These are phyloP conservation scores for Lymantria monacha DNA, from an alignment of 2,888 invertebrate genomes.

Conservation along the genomic window DNA sequence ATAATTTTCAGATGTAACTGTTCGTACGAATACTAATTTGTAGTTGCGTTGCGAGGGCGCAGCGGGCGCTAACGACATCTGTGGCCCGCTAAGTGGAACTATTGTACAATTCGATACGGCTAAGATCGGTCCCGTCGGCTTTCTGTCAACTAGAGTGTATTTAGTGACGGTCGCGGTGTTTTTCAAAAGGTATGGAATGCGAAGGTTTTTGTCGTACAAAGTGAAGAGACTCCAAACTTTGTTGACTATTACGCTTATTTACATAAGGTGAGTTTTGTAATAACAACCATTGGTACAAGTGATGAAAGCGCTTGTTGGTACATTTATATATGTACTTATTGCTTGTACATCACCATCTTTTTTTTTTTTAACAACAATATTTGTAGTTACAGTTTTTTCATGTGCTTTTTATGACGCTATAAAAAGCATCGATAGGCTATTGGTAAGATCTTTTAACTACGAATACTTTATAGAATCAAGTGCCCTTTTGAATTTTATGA, in stretches of 20 bases:
- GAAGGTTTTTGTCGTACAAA: constrained; percentile 52
- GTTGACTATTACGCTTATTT: constrained; percentile 36
- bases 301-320: not conserved
- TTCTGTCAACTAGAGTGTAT: constrained; percentile 62
- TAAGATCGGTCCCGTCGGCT: constrained; percentile 55
- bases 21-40: constrained; percentile 49
- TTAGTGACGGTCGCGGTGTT: constrained; percentile 69
- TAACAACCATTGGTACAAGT: constrained; percentile 6
- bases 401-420: not conserved
- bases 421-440: no score
- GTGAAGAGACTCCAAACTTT: constrained; percentile 27
- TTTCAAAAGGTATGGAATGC: constrained; percentile 69
- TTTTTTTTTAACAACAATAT: not conserved
- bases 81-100: constrained; percentile 71
- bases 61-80: constrained; percentile 80
- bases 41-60: constrained; percentile 51
- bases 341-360: not conserved
- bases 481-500: no score
- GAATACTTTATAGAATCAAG: no score
- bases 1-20: constrained; percentile 12
- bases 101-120: constrained; percentile 74
- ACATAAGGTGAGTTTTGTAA: constrained; percentile 36
- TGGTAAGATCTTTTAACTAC: no score
- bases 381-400: not conserved
- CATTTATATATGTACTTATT: not conserved